A percentile compares a stretch with the other conserved stretches of the same genome.
Conservation (phyloP, 92 coral and sea anemone species). For the Paramuricea clavata region DNA sequence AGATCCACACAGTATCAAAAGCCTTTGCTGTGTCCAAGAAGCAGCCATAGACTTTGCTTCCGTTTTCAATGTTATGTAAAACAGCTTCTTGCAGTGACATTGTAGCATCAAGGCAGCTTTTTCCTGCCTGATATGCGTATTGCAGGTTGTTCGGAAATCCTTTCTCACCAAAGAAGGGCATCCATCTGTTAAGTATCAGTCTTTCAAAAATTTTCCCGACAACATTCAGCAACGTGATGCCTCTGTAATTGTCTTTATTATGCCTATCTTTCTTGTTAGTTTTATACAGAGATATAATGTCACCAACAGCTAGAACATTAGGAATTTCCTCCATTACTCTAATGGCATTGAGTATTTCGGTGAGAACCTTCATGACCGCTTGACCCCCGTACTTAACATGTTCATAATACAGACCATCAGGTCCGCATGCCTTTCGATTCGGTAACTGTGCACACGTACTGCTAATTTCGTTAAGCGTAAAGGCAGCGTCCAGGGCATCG, state of each 20-base stretch:
- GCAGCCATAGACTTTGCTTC: constrained; percentile 18
- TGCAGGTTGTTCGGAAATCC: constrained; percentile 3
- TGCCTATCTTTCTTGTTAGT: not conserved
- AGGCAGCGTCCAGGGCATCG: not conserved
- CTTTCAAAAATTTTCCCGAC: constrained; percentile 1
- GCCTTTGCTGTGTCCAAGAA: not conserved
- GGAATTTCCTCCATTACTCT: constrained; percentile 2
- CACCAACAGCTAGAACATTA: not conserved
- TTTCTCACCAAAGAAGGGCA: not conserved
- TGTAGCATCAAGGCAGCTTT: not conserved
- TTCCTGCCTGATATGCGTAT: not conserved
- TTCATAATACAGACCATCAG: not conserved
- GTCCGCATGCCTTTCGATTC: constrained; percentile 5
- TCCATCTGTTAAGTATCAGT: not conserved
- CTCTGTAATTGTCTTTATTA: constrained; percentile 9
- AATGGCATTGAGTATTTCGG: not conserved
- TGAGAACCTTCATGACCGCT: not conserved
- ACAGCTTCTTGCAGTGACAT: constrained; percentile 5
- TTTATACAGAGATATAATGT: not conserved
- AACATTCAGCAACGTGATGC: constrained; percentile 10
- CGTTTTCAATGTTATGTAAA: not conserved
- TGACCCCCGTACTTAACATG: constrained; percentile 8
- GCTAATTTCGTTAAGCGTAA: not conserved
- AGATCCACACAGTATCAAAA: constrained; percentile 1
- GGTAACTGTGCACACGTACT: not conserved